Conservation (phyloP, 2,113 vertebrate genomes). For the Sus scrofa region DNA sequence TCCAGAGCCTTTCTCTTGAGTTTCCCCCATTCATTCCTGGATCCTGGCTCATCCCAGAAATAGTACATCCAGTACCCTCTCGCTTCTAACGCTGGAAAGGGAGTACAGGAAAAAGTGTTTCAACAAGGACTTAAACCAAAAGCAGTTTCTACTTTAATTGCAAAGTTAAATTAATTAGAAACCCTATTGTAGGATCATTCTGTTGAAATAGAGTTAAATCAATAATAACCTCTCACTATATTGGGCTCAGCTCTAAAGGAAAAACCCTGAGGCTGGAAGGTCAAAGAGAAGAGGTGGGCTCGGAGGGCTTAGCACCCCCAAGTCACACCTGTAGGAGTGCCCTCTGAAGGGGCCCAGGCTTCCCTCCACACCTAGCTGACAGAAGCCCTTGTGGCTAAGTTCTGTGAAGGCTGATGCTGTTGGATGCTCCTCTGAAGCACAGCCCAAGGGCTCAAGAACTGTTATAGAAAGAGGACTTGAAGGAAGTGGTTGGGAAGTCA, state of each 20-base stretch:
- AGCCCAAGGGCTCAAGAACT: neutral
- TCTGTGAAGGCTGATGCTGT: neutral
- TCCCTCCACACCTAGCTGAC: neutral
- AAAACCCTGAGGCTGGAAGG: neutral
- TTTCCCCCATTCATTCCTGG: neutral
- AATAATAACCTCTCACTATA: neutral
- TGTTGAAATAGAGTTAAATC: constrained; percentile 1
- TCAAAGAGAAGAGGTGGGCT: neutral
- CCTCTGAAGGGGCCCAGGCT: neutral
- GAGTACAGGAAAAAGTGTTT: neutral
- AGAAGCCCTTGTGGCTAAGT: neutral
- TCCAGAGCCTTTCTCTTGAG: neutral
- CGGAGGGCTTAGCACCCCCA: neutral
- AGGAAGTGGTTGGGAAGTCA: neutral
- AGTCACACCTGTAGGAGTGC: too few species aligned
- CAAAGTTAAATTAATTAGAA: neutral
- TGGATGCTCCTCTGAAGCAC: neutral
- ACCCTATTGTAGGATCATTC: neutral
- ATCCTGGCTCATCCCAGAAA: neutral
- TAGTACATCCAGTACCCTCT: neutral
- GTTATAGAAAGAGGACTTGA: neutral
- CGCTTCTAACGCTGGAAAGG: neutral
- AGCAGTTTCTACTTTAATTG: neutral
- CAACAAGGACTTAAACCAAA: neutral
- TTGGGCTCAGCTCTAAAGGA: neutral